Base-by-base conservation (phyloP, 2,113 vertebrate genomes). In the Indicator indicator region DNA sequence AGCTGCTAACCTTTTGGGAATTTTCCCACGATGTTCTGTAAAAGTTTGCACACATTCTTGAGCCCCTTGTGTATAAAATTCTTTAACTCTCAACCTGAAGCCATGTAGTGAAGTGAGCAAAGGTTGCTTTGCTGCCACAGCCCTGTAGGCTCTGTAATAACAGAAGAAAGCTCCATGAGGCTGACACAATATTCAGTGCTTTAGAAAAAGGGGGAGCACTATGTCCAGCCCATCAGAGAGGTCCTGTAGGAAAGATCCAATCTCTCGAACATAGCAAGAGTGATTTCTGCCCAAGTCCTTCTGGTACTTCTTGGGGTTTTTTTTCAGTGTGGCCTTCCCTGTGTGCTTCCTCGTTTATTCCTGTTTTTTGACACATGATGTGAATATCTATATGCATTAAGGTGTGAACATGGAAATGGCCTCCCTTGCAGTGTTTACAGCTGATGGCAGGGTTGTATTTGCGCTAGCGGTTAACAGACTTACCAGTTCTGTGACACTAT, bases 391-490 rank as follows among this genome's bases (percentile, higher is more conserved):
- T 55, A 26, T 75, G 28, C 24, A 58, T 76, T 79, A 50, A 21
- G 28, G 32, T 32, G 30, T 55, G 59, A 73, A 73, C 16, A 3
- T 33, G n/a, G 55, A 86, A 58, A 12, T 28, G 24, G 24, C 33
- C 40, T 93, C 2, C 1, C 16, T 33, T 8, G 48, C 28, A 32
- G 38, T 76, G 20, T 56, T 81, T 70, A 23, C 64, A 82, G 63
- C 36, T 84, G 88, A 76, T 0, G 0, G 79, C 0, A 0, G 36
- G 6, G 15, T 9, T 65, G 21, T 59, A 14, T 75, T 82, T 92
- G 9, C 18, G 11, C 5, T 44, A 86, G 46, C 11, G 48, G 36
- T 48, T 80, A 73, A 73, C 64, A 56, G 67, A 85, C 46, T 36
- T 50, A 50, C 48, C 48, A 24, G 23, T 24, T 50, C 50, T 76